Conservation (phyloP, 2,797 vertebrate species). For the Hippoglossus hippoglossus region DNA sequence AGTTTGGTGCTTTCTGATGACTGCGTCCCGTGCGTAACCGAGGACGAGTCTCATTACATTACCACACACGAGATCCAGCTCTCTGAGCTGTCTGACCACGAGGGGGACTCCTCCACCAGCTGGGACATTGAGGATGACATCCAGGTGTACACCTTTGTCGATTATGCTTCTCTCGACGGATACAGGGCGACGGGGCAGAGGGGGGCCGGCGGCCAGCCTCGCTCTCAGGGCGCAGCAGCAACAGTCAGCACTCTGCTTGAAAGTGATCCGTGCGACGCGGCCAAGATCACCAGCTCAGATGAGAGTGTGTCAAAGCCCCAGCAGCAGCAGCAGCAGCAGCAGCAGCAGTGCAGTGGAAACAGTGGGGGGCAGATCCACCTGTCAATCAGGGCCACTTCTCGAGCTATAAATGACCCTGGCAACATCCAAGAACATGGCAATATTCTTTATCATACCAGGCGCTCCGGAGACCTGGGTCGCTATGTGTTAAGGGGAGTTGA, state of each 20-base stretch:
- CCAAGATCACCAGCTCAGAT: conserved; percentile 75
- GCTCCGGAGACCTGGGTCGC: conserved; percentile 88
- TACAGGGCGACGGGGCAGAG: conserved; percentile 71
- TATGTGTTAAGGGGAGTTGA: conserved; percentile 85
- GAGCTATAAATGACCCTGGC: conserved; percentile 94
- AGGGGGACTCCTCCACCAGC: conserved; percentile 86
- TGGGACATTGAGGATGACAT: conserved; percentile 92
- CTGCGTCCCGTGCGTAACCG: conserved; percentile 52
- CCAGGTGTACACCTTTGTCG: conserved; percentile 91
- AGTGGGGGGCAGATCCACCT: conserved; percentile 91
- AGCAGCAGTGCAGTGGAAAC: conserved; percentile 64
- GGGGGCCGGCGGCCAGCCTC: conserved; percentile 8
- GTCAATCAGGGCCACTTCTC: conserved; percentile 94
- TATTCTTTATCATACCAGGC: conserved; percentile 86
- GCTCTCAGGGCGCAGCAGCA: conserved; percentile 57
- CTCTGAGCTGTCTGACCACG: conserved; percentile 91
- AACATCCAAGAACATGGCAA: conserved; percentile 86
- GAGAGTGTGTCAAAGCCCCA: conserved; percentile 75
- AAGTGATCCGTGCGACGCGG: conserved; percentile 77
- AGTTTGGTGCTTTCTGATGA: conserved; percentile 75
- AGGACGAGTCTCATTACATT: conserved; percentile 93
- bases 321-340: conserved; percentile 62
- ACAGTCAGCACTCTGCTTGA: conserved; percentile 86
- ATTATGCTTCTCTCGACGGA: conserved; percentile 89
- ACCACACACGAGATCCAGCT: conserved; percentile 97